Evolutionary conservation across 1,140 invertebrate species (phyloP), one percentile per base, ranked within the genome.

Genomic region (Brachionus asplanchnoidis): DNA sequence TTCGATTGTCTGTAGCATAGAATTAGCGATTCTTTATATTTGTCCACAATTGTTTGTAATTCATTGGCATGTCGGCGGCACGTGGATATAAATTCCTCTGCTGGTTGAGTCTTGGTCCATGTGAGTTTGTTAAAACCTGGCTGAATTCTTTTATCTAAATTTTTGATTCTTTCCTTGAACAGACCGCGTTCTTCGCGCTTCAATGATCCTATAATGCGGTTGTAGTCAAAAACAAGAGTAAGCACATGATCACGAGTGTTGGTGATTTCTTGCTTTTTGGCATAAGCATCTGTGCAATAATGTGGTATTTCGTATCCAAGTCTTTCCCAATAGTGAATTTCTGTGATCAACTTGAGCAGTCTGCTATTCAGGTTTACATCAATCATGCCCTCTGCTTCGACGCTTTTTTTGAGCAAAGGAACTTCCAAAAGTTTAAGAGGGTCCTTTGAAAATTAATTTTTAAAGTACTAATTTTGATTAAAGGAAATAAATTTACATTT

Each of bases 111-210:
- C 14, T 92, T 92, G 20, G 92, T 92, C 93, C 94, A 96, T 1
- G 93, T 94, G 1, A 95, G 89, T 88, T 93, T 93, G 26, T 90
- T 92, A 17, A 95, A 90, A n/a, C 94, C 94, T 2, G 94, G 94
- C 84, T 93, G 92, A 79, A 95, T 92, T 89, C 94, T 94, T 86
- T 92, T 93, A 87, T 95, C 93, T 77, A 93, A 87, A 80, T 89
- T 87, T 82, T 87, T 89, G 53, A 93, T 91, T 85, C 92, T 88
- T 86, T 92, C 91, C 84, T 88, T 88, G 86, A 93, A 93, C 17
- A 93, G 87, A 42, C 89, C 87, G 84, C 91, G 87, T 85, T 93
- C 92, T 85, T 92, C 90, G 42, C 87, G 79, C n/a, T 91, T 91
- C 56, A 93, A 86, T 3, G 90, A 90, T 87, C 88, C 86, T 66